phyloP scores from a whole-genome alignment of 2,888 invertebrate genomes.

The Idaea aversata region DNA sequence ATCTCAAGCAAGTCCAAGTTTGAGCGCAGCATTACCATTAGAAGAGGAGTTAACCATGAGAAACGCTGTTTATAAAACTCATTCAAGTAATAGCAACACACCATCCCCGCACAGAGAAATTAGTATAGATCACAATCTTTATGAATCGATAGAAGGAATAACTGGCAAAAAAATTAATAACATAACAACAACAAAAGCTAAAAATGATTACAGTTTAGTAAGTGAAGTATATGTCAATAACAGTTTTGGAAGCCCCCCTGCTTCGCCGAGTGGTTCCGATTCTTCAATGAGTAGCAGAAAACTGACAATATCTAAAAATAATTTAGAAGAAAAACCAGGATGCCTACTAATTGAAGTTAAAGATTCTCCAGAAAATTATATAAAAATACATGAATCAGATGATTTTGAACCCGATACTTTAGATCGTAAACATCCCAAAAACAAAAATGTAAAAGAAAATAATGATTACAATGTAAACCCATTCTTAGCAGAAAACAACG shows the following conservation, averaged over 20 bases:
- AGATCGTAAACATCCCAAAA: conserved; percentile 85
- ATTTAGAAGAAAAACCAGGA: conserved; percentile 83
- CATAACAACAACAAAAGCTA: conserved; percentile 22
- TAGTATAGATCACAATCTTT: conserved; percentile 58
- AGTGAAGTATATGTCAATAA: conserved; percentile 90
- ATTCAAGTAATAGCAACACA: conserved; percentile 77
- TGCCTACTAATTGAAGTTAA: conserved; percentile 92
- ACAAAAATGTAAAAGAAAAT: conserved; percentile 52
- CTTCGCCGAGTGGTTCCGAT: conserved; percentile 80
- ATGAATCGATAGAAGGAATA: conserved; percentile 63
- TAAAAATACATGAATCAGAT: conserved; percentile 88
- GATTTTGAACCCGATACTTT: conserved; percentile 93
- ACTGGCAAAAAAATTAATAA: conserved; percentile 31
- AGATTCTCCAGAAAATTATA: conserved; percentile 88
- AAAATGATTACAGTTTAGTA: conserved; percentile 83
- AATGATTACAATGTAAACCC: conserved; percentile 60
- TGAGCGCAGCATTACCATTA: conserved; percentile 86
- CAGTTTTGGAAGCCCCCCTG: conserved; percentile 81
- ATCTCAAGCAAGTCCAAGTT: conserved; percentile 86
- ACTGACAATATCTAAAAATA: conserved; percentile 70
- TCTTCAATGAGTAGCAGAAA: conserved; percentile 81
- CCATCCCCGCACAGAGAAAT: conserved; percentile 66
- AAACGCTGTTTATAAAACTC: conserved; percentile 85
- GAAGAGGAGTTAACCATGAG: conserved; percentile 90
- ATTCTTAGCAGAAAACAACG: conserved; percentile 48